A percentile compares a stretch with the other conserved stretches of the same genome.
These are phyloP conservation scores for Dicycla oo DNA, from an alignment of 2,888 invertebrate species.

Conservation along the genomic window DNA sequence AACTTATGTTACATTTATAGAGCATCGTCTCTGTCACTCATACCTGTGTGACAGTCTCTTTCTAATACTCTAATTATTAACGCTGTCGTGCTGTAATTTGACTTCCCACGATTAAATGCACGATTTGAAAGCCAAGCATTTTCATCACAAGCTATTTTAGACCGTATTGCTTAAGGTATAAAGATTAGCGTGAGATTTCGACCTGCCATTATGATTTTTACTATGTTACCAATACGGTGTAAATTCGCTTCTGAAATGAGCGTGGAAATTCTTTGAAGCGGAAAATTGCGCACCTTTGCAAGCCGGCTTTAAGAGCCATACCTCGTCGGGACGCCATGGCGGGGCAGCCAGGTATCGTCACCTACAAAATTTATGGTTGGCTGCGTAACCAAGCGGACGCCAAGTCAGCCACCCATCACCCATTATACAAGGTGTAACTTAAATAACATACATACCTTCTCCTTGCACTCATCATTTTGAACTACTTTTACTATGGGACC, in stretches of 20 bases:
- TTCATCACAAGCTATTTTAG: not conserved
- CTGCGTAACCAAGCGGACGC: no score
- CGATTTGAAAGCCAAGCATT: not conserved
- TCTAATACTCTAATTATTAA: not conserved
- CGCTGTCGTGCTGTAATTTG: not conserved
- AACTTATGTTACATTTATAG: not conserved
- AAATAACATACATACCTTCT: no score
- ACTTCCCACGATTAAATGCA: no score
- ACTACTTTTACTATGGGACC: no score
- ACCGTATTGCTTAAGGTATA: not conserved
- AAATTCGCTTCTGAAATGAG: not conserved
- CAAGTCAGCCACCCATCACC: no score
- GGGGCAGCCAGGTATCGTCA: no score
- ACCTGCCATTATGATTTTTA: not conserved
- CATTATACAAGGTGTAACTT: no score
- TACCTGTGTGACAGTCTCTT: not conserved
- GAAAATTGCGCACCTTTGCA: not conserved
- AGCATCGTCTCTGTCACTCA: not conserved
- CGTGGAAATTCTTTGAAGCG: not conserved
- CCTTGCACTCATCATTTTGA: no score
- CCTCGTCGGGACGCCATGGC: no score
- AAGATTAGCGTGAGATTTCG: not conserved
- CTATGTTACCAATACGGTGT: not conserved
- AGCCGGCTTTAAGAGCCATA: not conserved
- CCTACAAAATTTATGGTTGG: no score